phyloP scores from a whole-genome alignment of 2,113 vertebrate genomes.

The Platycercus adscitus region DNA sequence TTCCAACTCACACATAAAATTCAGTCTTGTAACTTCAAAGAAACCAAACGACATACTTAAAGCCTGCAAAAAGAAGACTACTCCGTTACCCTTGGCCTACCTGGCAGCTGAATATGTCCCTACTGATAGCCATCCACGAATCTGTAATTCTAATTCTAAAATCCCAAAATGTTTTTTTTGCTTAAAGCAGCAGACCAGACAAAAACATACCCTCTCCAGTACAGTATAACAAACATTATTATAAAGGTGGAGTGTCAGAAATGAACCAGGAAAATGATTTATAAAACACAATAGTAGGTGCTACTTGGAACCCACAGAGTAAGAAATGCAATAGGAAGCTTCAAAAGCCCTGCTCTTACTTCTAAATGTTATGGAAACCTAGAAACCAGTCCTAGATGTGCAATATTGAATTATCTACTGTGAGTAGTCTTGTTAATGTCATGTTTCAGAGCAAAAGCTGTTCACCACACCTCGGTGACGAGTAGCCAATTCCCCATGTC shows the following conservation, averaged over 20 bases:
- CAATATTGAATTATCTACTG: neutral
- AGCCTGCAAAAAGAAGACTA: neutral
- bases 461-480: neutral
- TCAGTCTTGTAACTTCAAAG: neutral
- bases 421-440: neutral
- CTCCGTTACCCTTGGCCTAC: neutral
- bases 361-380: neutral
- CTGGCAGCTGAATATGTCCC: neutral
- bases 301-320: neutral
- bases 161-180: neutral
- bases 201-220: neutral
- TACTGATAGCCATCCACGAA: neutral
- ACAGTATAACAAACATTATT: neutral
- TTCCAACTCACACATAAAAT: neutral
- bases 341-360: neutral
- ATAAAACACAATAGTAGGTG: rapidly evolving
- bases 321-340: neutral
- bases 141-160: neutral
- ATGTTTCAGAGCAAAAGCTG: neutral
- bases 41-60: neutral
- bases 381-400: neutral
- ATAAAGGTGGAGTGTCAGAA: neutral
- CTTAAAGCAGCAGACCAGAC: neutral
- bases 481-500: neutral
- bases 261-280: neutral